A percentile compares a stretch with the other conserved stretches of the same genome.
phyloP scores from a whole-genome alignment of 2,888 invertebrate species.

The Tetranychus truncatus region DNA sequence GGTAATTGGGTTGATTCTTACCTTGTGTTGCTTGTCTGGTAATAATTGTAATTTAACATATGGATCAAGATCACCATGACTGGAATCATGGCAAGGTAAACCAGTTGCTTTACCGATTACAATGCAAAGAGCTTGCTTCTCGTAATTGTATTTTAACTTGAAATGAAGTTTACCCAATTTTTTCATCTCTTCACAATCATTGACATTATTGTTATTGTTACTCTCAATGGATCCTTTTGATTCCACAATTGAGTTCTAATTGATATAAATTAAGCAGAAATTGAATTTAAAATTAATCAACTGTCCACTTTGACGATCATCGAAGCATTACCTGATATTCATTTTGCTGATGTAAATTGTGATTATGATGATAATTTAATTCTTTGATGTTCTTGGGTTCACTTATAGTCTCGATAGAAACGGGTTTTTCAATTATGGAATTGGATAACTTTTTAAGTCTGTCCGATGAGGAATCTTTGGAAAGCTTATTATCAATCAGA shows the following conservation, averaged over 20 bases:
- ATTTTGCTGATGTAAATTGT: background rate
- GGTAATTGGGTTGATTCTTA: constrained; percentile 8
- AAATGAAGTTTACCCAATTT: constrained; percentile 66
- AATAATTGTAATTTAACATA: constrained; percentile 92
- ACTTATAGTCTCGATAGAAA: background rate
- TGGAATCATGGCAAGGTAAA: constrained; percentile 58
- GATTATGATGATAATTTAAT: background rate
- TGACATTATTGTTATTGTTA: background rate
- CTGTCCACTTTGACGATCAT: background rate
- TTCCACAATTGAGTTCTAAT: background rate
- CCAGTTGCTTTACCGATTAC: constrained; percentile 76
- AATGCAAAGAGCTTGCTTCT: constrained; percentile 73
- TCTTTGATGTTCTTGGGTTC: background rate
- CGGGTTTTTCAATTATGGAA: background rate
- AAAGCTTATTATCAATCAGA: background rate
- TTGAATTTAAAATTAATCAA: background rate
- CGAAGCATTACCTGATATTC: background rate
- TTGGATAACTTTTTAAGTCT: background rate
- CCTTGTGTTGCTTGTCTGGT: constrained; percentile 88
- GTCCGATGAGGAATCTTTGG: background rate
- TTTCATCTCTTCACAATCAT: background rate
- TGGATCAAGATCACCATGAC: constrained; percentile 69
- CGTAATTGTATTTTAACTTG: constrained; percentile 56
- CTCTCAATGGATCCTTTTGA: background rate
- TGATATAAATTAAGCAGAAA: background rate